phyloP scores from a whole-genome alignment of 1,140 invertebrate genomes.

The Cecropterus lyciades region DNA sequence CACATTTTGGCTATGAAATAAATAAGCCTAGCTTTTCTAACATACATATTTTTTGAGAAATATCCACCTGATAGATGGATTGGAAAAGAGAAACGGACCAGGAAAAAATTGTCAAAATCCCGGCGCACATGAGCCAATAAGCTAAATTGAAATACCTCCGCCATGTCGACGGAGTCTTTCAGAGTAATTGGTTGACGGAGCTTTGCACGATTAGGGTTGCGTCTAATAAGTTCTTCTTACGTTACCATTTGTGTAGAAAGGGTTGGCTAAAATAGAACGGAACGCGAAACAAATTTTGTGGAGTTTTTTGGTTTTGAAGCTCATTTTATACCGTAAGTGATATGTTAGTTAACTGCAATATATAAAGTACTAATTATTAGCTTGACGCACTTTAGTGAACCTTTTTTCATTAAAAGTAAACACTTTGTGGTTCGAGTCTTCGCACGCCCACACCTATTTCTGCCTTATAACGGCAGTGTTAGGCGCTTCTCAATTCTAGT shows the following conservation, averaged over 20 bases:
- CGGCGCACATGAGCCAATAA: constrained; percentile 76
- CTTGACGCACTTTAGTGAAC: no score
- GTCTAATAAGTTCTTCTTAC: constrained; percentile 28
- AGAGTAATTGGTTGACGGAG: constrained; percentile 74
- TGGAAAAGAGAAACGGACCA: constrained; percentile 64
- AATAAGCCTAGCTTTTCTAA: constrained; percentile 8
- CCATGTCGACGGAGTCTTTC: constrained; percentile 66
- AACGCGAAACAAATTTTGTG: neutral
- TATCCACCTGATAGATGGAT: constrained; percentile 55
- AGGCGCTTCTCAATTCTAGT: no score
- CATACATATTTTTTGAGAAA: constrained; percentile 27
- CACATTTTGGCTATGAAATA: neutral
- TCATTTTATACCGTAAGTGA: no score
- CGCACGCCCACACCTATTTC: no score
- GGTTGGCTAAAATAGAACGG: constrained; percentile 8
- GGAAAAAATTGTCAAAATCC: constrained; percentile 76
- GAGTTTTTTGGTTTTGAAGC: no score
- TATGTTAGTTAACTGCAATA: no score
- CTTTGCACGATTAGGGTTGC: constrained; percentile 59
- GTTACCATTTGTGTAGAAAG: constrained; percentile 11
- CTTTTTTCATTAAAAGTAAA: no score
- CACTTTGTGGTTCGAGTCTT: no score
- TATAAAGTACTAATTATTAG: no score
- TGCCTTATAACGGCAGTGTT: no score
- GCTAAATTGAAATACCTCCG: constrained; percentile 77